Percentiles rank a stretch among this genome's conserved stretches.
These are phyloP conservation scores for Caenorhabditis remanei DNA, from an alignment of 1,140 invertebrate species.

Conservation along the genomic window DNA sequence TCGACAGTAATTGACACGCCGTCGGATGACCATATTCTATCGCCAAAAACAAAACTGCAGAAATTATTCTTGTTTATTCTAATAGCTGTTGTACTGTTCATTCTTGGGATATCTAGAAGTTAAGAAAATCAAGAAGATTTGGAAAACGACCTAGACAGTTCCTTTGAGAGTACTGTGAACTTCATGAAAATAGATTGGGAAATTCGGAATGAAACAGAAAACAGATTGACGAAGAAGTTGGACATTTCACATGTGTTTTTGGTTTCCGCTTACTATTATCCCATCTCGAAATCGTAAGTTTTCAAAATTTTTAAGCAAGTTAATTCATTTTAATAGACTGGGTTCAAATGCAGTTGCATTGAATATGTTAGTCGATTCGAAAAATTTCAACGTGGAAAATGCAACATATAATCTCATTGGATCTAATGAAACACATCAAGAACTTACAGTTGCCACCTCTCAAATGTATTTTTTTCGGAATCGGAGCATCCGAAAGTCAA, in stretches of 20 bases:
- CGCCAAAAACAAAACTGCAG: no score
- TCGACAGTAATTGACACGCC: no score
- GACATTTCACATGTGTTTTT: background rate
- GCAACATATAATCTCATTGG: background rate
- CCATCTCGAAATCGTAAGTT: background rate
- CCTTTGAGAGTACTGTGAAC: no score
- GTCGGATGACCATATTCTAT: no score
- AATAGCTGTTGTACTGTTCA: no score
- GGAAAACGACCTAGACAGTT: no score
- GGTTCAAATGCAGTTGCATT: background rate
- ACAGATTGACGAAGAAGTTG: no score
- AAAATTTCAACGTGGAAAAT: background rate
- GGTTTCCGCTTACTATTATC: background rate
- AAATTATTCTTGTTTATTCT: no score
- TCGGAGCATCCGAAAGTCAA: background rate
- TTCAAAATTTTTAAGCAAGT: background rate
- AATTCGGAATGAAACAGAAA: no score
- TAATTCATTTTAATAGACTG: background rate
- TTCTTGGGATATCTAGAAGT: no score
- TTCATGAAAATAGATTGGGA: no score
- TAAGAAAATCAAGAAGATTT: no score
- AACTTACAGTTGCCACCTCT: background rate
- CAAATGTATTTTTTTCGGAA: background rate
- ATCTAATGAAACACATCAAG: background rate
- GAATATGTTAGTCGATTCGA: background rate